Evolutionary conservation across 2,113 vertebrate species (phyloP).

Genomic region (Anguilla rostrata): DNA sequence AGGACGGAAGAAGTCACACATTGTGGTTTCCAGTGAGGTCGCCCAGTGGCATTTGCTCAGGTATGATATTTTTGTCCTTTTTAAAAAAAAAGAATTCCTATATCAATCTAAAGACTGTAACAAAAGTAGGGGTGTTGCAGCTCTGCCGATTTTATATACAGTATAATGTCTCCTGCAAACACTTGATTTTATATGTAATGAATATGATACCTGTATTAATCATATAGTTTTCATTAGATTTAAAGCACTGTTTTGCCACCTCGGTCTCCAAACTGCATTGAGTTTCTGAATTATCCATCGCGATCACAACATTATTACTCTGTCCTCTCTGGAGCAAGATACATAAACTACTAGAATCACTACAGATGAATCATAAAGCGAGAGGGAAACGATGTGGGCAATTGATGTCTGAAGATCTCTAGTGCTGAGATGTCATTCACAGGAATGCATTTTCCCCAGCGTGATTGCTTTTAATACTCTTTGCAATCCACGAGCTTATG

Average conservation of each 20-base stretch:
- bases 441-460: constrained; percentile 18
- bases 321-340: constrained; percentile 66
- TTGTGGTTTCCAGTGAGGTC: background rate
- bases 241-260: constrained; percentile 22
- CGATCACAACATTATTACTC: constrained; percentile 63
- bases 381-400: constrained; percentile 59
- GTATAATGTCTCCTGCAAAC: background rate
- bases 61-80: background rate
- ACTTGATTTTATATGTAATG: background rate
- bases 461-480: constrained; percentile 16
- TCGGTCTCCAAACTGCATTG: constrained; percentile 44
- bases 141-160: background rate
- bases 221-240: background rate
- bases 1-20: background rate
- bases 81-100: background rate
- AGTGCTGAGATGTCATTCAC: constrained; percentile 24
- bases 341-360: constrained; percentile 55
- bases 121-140: background rate
- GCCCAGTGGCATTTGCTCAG: background rate
- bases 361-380: constrained; percentile 56
- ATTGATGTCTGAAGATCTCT: constrained; percentile 44
- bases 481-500: background rate
- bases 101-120: background rate
- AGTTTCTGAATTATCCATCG: constrained; percentile 56
- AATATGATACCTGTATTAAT: background rate